These are phyloP conservation scores for Echiichthys vipera DNA, from an alignment of 2,797 vertebrate genomes.

Conservation along the genomic window DNA sequence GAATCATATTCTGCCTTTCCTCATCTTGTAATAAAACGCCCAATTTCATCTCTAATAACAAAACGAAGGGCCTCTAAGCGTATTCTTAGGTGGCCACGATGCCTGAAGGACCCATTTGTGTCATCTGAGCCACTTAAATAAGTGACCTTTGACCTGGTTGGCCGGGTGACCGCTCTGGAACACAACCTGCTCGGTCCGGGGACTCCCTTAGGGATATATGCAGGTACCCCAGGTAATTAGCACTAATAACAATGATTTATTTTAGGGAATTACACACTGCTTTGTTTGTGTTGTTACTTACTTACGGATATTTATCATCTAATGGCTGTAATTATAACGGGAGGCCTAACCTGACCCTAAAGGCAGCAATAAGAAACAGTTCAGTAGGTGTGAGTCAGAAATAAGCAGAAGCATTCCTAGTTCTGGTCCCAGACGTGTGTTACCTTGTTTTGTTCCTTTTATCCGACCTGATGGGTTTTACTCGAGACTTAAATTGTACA, in stretches of 20 bases:
- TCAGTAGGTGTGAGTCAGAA: slow-evolving; percentile 11
- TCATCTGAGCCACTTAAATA: slow-evolving; percentile 74
- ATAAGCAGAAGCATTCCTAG: not conserved
- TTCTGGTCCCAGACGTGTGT: not conserved
- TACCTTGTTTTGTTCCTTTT: not conserved
- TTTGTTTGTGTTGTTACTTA: slow-evolving; percentile 38
- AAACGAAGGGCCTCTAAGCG: slow-evolving; percentile 37
- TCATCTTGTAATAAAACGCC: slow-evolving; percentile 9
- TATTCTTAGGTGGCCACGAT: slow-evolving; percentile 47
- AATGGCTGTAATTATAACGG: slow-evolving; percentile 21
- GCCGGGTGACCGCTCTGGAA: slow-evolving; percentile 71
- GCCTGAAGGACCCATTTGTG: slow-evolving; percentile 74
- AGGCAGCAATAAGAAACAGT: slow-evolving; percentile 20
- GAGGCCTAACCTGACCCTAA: slow-evolving; percentile 9
- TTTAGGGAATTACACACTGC: slow-evolving; percentile 49
- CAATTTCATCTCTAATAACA: slow-evolving; percentile 26
- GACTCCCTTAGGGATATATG: slow-evolving; percentile 60
- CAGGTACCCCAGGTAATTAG: slow-evolving; percentile 62
- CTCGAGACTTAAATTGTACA: not conserved
- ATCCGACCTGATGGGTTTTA: no score
- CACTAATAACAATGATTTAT: slow-evolving; percentile 70
- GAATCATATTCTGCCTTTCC: not conserved
- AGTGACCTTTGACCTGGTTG: slow-evolving; percentile 77
- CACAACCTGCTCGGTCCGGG: slow-evolving; percentile 53
- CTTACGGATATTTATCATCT: slow-evolving; percentile 41